Percentiles rank a stretch among this genome's conserved stretches.
phyloP scores from a whole-genome alignment of 2,797 vertebrate species.

The Dermochelys coriacea region DNA sequence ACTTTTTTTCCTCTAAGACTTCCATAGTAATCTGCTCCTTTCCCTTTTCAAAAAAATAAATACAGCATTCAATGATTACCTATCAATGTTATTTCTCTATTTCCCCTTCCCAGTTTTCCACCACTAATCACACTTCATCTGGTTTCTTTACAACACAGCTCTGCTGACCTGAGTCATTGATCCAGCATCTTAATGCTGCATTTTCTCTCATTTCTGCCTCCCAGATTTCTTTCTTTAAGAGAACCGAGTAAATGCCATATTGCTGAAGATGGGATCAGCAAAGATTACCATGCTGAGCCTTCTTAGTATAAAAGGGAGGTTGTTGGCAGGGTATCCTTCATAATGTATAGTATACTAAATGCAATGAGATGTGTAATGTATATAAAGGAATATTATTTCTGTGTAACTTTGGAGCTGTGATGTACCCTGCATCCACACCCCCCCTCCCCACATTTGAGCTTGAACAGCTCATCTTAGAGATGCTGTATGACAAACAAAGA shows the following conservation, averaged over 20 bases:
- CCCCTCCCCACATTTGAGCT: too few relatives aligned
- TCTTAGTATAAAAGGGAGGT: too few relatives aligned
- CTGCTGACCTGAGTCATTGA: not conserved
- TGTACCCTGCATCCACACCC: too few relatives aligned
- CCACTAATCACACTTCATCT: not conserved
- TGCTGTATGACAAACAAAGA: too few relatives aligned
- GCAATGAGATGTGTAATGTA: too few relatives aligned
- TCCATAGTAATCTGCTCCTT: not conserved
- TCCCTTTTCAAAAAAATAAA: not conserved
- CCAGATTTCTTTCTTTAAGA: not conserved
- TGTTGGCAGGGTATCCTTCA: too few relatives aligned
- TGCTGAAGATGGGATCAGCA: too few relatives aligned
- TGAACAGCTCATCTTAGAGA: too few relatives aligned
- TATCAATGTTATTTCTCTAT: not conserved
- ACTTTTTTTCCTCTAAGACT: not conserved
- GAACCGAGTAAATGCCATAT: not conserved
- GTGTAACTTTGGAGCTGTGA: too few relatives aligned
- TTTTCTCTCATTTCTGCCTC: not conserved
- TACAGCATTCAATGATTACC: not conserved
- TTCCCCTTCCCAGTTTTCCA: not conserved
- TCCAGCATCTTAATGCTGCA: not conserved
- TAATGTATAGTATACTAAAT: too few relatives aligned
- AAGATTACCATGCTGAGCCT: too few relatives aligned
- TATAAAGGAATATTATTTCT: too few relatives aligned
- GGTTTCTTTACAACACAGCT: not conserved